These are phyloP conservation scores for Mesocentrotus franciscanus DNA, from an alignment of 53 echinoderm and acorn worm species.

Conservation along the genomic window DNA sequence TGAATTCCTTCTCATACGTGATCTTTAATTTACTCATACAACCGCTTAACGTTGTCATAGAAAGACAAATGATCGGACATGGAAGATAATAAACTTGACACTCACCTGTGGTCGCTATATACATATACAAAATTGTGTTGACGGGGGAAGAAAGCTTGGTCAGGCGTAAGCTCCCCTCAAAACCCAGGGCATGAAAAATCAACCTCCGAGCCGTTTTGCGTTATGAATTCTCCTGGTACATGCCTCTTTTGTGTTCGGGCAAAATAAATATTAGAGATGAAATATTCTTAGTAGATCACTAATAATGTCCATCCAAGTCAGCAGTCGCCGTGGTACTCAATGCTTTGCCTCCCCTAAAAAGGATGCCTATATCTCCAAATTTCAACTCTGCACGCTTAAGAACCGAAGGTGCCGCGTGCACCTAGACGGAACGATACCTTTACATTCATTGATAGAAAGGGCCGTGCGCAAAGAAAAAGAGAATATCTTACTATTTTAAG, in stretches of 20 bases:
- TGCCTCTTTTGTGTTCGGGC: conserved; percentile 21
- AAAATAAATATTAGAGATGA: conserved; percentile 41
- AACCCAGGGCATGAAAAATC: conserved; percentile 41
- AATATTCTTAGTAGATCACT: conserved; percentile 54
- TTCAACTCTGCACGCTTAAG: background rate
- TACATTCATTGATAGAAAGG: conserved; percentile 41
- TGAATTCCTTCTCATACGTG: background rate
- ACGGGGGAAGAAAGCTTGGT: conserved; percentile 51
- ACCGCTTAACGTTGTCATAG: background rate
- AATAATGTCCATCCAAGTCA: conserved; percentile 44
- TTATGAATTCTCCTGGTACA: conserved; percentile 53
- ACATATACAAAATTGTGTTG: conserved; percentile 48
- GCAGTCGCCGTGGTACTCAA: conserved; percentile 23
- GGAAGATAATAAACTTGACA: background rate
- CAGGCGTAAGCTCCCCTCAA: background rate
- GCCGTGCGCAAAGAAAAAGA: conserved; percentile 29
- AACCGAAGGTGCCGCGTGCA: conserved; percentile 14
- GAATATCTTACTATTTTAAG: conserved; percentile 6
- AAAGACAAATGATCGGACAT: background rate
- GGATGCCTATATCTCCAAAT: conserved; percentile 48
- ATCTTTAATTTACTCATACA: background rate
- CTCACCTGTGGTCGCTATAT: conserved; percentile 46
- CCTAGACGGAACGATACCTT: background rate
- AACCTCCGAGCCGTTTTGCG: conserved; percentile 52
- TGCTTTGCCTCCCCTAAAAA: conserved; percentile 37